Conservation (phyloP, 2,797 vertebrate species). For the Danio tinwini region DNA sequence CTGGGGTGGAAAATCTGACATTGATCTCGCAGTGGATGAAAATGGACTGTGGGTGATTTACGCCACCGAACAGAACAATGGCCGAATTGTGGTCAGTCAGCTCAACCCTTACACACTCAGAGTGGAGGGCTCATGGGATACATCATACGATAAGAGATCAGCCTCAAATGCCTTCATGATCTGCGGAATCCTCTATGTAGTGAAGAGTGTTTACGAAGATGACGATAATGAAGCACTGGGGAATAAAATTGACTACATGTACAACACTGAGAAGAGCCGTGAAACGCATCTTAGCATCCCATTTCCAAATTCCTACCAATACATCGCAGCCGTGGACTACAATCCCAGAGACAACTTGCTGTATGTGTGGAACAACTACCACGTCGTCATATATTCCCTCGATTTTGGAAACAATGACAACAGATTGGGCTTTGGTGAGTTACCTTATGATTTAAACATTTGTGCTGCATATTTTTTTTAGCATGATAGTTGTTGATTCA, state of each 20-base stretch:
- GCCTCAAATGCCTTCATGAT: slow-evolving; percentile 85
- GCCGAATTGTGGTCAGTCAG: slow-evolving; percentile 82
- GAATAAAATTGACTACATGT: slow-evolving; percentile 99
- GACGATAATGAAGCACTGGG: slow-evolving; percentile 97
- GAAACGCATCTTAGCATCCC: slow-evolving; percentile 90
- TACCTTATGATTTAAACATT: slow-evolving; percentile 16
- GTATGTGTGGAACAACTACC: slow-evolving; percentile 99
- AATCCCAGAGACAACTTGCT: slow-evolving; percentile 98
- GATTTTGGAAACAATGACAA: slow-evolving; percentile 93
- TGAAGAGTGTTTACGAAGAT: slow-evolving; percentile 97
- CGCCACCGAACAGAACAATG: slow-evolving; percentile 84
- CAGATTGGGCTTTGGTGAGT: slow-evolving; percentile 82
- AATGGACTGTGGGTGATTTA: slow-evolving; percentile 85
- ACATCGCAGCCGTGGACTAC: slow-evolving; percentile 99
- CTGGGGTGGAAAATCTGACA: slow-evolving; percentile 84
- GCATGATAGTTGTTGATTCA: neutral
- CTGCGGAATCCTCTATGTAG: slow-evolving; percentile 85
- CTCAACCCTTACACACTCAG: slow-evolving; percentile 83
- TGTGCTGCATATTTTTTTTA: neutral
- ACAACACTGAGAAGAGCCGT: slow-evolving; percentile 94
- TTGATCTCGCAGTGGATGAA: slow-evolving; percentile 82
- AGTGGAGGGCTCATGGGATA: slow-evolving; percentile 84
- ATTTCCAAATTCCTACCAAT: slow-evolving; percentile 98
- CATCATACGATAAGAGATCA: slow-evolving; percentile 80
- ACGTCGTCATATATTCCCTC: slow-evolving; percentile 96